phyloP scores from a whole-genome alignment of 1,140 invertebrate genomes.

The Notospermus geniculatus region DNA sequence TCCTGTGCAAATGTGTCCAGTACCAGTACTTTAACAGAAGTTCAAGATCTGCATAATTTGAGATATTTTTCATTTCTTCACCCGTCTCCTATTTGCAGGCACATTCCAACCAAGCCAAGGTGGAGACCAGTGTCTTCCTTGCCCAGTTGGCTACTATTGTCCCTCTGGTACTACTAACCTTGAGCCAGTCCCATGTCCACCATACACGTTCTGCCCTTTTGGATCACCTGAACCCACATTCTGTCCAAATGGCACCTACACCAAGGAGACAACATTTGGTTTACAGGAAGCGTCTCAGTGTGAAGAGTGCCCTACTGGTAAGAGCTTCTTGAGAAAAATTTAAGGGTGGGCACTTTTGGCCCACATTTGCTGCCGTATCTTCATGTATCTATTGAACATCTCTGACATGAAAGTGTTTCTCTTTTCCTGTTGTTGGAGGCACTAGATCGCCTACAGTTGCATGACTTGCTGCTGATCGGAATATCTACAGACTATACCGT shows the following conservation, averaged over 20 bases:
- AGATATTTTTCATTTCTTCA: neutral
- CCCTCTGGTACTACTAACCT: slow-evolving; percentile 35
- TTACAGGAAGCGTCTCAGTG: slow-evolving; percentile 34
- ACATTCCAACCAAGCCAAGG: slow-evolving; percentile 39
- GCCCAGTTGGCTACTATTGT: slow-evolving; percentile 42
- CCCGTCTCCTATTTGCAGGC: slow-evolving; percentile 31
- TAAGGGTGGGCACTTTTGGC: too few species aligned
- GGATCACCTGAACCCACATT: slow-evolving; percentile 32
- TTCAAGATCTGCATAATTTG: too few species aligned
- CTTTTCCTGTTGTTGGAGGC: too few species aligned
- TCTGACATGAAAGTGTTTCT: too few species aligned
- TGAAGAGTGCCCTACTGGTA: slow-evolving; percentile 36
- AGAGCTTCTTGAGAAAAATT: too few species aligned
- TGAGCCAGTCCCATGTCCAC: slow-evolving; percentile 34
- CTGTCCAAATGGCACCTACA: slow-evolving; percentile 46
- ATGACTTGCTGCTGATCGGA: too few species aligned
- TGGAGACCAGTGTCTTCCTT: slow-evolving; percentile 28
- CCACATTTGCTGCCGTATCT: too few species aligned
- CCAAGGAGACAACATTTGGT: slow-evolving; percentile 27
- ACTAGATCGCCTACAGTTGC: too few species aligned
- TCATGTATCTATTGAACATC: too few species aligned
- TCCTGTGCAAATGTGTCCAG: too few species aligned
- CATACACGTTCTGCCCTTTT: slow-evolving; percentile 41
- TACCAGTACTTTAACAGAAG: too few species aligned
- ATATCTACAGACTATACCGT: neutral